phyloP scores from a whole-genome alignment of 2,113 vertebrate genomes.

The Gymnocephalus cernua region DNA sequence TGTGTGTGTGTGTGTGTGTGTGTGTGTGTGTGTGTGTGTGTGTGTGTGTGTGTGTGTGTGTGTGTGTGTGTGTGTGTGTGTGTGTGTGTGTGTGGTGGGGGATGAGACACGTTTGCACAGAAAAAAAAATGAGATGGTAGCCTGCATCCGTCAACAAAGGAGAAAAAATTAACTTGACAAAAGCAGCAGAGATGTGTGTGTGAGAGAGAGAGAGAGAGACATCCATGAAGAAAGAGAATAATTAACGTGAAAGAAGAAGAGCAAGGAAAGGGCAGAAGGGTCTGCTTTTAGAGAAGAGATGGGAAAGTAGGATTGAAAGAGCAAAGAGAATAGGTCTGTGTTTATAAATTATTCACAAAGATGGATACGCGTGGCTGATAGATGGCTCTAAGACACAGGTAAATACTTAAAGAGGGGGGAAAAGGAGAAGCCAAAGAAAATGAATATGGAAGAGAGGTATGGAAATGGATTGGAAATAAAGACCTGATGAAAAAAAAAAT shows the following conservation, averaged over 20 bases:
- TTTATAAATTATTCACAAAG: constrained; percentile 60
- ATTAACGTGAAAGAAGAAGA: constrained; percentile 21
- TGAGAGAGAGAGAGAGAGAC: background rate
- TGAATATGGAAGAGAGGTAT: constrained; percentile 35
- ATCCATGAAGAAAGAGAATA: constrained; percentile 20
- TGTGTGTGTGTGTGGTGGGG: no score
- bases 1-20: no score
- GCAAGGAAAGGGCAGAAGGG: constrained; percentile 8
- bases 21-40: no score
- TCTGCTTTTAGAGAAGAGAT: constrained; percentile 1
- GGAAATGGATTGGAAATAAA: constrained; percentile 13
- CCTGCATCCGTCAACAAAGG: constrained; percentile 31
- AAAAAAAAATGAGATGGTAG: constrained; percentile 23
- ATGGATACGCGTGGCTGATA: constrained; percentile 39
- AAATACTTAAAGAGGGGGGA: constrained; percentile 35
- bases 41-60: no score
- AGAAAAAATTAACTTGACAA: constrained; percentile 16
- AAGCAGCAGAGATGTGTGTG: background rate
- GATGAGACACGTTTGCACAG: constrained; percentile 3
- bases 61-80: no score
- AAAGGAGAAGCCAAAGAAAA: constrained; percentile 29
- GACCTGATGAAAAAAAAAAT: background rate
- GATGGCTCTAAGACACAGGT: constrained; percentile 52
- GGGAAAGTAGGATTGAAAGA: background rate
- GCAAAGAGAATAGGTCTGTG: background rate